phyloP scores from a whole-genome alignment of 2,113 vertebrate genomes.

The Rallus limicola region DNA sequence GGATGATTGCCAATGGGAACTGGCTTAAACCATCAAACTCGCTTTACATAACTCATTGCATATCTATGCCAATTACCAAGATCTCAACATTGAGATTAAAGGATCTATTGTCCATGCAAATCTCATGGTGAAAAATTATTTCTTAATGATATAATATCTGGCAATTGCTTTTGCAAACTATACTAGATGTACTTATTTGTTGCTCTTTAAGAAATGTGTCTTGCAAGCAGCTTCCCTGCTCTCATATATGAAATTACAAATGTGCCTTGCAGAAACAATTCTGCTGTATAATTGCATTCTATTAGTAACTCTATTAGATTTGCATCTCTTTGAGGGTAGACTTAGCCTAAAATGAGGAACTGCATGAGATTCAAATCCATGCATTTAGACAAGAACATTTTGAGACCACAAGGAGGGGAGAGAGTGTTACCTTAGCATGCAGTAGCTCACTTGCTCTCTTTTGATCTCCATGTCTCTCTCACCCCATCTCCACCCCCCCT shows the following conservation, averaged over 20 bases:
- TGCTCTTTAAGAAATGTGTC: background rate
- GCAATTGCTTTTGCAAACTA: background rate
- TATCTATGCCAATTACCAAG: background rate
- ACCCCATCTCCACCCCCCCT: background rate
- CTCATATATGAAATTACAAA: background rate
- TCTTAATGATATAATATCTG: background rate
- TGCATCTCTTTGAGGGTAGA: background rate
- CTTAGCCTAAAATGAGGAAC: background rate
- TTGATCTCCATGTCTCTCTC: background rate
- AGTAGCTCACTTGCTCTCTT: background rate
- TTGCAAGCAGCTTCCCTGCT: background rate
- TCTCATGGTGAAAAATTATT: background rate
- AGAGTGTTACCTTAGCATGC: background rate
- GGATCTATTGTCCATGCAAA: background rate
- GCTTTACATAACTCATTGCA: background rate
- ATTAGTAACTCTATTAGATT: background rate
- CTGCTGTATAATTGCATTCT: background rate
- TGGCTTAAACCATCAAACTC: background rate
- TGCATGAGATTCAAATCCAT: background rate
- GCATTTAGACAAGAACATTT: background rate
- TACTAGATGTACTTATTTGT: background rate
- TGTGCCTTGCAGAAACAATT: conserved; percentile 7
- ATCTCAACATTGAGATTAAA: background rate
- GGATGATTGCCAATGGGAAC: background rate
- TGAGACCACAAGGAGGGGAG: conserved; percentile 25